phyloP scores from a whole-genome alignment of 2,888 invertebrate species.

The Sminthurides aquaticus region DNA sequence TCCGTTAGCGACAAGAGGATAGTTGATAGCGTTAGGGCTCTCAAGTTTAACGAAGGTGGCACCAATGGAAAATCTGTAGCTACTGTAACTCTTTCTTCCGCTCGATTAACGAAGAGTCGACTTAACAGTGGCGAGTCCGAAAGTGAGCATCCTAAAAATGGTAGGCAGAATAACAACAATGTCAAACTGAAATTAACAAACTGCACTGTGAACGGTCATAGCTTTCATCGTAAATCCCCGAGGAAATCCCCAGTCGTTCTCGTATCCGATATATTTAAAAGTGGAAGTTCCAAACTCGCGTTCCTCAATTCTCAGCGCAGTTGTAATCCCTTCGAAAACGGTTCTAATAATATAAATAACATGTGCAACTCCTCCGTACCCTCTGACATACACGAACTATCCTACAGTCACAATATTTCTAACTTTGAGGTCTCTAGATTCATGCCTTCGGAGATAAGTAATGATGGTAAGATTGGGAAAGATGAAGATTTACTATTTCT shows the following conservation, averaged over 20 bases:
- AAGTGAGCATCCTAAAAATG: background rate
- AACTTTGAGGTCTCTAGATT: background rate
- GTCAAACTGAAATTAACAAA: background rate
- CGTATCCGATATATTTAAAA: slow-evolving; percentile 33
- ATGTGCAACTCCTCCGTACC: background rate
- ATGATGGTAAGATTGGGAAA: background rate
- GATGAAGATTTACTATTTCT: slow-evolving; percentile 34
- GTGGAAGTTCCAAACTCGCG: slow-evolving; percentile 18
- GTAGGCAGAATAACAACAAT: background rate
- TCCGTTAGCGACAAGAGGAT: background rate
- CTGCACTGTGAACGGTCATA: background rate
- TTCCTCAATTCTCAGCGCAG: background rate
- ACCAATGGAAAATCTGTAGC: background rate
- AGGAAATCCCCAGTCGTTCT: slow-evolving; percentile 34
- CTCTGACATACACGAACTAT: too few species aligned
- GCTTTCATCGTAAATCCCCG: slow-evolving; percentile 14
- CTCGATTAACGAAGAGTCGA: background rate
- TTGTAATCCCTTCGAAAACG: background rate
- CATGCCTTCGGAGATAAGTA: background rate
- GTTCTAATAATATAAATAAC: background rate
- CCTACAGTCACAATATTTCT: background rate
- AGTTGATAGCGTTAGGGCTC: too few species aligned
- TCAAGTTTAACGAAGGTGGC: too few species aligned
- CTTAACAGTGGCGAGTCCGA: too few species aligned
- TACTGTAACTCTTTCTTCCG: background rate